Evolutionary conservation across 2,888 invertebrate species (phyloP).

Genomic region (Coleophora deauratella): DNA sequence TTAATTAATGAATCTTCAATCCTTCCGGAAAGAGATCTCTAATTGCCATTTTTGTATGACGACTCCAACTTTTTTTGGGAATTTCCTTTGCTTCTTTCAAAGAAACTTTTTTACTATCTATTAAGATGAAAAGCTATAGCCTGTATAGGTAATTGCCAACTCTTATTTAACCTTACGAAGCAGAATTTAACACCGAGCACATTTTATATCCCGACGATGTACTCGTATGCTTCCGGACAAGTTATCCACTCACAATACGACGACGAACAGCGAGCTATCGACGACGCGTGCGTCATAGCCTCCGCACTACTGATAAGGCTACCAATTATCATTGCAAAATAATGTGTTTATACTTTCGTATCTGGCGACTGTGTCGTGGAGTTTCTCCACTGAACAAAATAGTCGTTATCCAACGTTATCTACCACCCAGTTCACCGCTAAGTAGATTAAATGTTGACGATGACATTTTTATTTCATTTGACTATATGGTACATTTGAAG

Average conservation of each 20-base stretch:
- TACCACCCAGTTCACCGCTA: slow-evolving; percentile 33
- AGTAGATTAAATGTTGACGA: slow-evolving; percentile 35
- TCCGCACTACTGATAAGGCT: slow-evolving; percentile 61
- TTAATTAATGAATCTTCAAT: no score
- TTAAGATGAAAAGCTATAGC: no score
- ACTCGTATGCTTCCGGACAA: slow-evolving; percentile 42
- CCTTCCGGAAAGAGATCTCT: no score
- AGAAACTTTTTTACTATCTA: no score
- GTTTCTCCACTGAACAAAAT: slow-evolving; percentile 41
- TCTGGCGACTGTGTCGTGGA: slow-evolving; percentile 39
- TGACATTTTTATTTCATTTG: slow-evolving; percentile 39
- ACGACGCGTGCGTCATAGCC: slow-evolving; percentile 67
- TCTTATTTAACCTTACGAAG: no score
- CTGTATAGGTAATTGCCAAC: no score
- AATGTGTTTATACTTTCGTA: slow-evolving; percentile 59
- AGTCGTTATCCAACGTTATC: no score
- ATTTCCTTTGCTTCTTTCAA: no score
- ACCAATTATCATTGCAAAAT: slow-evolving; percentile 72
- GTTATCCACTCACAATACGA: slow-evolving; percentile 22
- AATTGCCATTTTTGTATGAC: no score
- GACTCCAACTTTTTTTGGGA: no score
- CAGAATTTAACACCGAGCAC: no score
- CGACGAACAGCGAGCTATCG: slow-evolving; percentile 33
- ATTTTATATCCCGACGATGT: no score
- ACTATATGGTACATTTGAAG: slow-evolving; percentile 29